These are phyloP conservation scores for Mystacornis crossleyi DNA, from an alignment of 2,113 vertebrate genomes.

Conservation along the genomic window DNA sequence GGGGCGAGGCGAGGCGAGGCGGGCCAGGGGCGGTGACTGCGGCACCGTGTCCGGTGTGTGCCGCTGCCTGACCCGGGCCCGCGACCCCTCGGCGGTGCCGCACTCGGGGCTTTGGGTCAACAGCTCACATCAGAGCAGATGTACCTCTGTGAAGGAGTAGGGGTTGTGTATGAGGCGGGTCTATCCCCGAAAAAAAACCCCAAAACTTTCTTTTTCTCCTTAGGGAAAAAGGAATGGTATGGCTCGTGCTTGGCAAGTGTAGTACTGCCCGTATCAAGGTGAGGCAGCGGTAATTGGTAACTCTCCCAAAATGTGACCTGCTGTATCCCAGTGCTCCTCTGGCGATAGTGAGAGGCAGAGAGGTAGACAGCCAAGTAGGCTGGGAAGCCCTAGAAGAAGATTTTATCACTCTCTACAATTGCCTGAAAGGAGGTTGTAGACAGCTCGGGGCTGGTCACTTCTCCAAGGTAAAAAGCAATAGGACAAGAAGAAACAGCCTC, in stretches of 20 bases:
- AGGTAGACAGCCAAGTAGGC: fast-evolving
- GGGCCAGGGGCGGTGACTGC: neutral
- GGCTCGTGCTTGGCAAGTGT: neutral
- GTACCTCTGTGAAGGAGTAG: fast-evolving
- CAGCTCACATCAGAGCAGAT: neutral
- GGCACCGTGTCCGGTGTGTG: neutral
- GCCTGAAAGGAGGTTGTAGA: neutral
- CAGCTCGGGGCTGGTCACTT: too few species aligned
- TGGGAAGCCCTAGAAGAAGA: neutral
- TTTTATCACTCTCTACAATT: neutral
- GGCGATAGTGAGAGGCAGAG: neutral
- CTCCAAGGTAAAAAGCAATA: neutral
- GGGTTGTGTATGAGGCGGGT: neutral
- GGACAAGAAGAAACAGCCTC: neutral
- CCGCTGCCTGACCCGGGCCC: fast-evolving
- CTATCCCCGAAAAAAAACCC: too few species aligned
- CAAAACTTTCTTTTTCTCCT: too few species aligned
- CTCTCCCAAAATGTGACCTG: neutral
- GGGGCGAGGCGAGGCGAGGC: neutral
- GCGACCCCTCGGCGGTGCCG: neutral
- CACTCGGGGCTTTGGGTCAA: fast-evolving
- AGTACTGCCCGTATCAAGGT: neutral
- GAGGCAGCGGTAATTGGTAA: neutral
- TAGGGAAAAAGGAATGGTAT: neutral
- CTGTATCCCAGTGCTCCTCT: neutral